A percentile compares a stretch with the other conserved stretches of the same genome.
phyloP scores from a whole-genome alignment of 2,797 vertebrate species.

The Rhinella marina region DNA sequence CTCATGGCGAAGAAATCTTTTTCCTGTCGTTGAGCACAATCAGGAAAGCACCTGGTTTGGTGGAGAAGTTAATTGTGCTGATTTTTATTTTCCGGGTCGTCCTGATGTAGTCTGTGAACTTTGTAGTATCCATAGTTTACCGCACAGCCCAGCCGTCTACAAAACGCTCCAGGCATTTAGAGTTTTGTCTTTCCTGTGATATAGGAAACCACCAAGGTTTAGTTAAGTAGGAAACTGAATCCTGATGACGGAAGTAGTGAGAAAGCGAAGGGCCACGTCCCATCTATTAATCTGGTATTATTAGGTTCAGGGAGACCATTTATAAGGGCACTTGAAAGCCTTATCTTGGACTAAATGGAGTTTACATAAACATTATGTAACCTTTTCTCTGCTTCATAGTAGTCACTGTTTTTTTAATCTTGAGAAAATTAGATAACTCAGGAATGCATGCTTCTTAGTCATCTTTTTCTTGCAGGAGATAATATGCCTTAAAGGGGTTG shows the following conservation, averaged over 20 bases:
- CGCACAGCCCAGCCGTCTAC: conserved; percentile 16
- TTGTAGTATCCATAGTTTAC: conserved; percentile 34
- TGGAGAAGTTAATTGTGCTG: conserved; percentile 16
- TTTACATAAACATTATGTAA: conserved; percentile 58
- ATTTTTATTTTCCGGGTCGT: conserved; percentile 42
- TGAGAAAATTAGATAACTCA: conserved; percentile 2
- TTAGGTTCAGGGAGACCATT: conserved; percentile 62
- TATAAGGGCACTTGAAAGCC: conserved; percentile 60
- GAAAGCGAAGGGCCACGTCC: conserved; percentile 63
- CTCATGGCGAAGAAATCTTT: background rate
- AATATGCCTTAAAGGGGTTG: background rate
- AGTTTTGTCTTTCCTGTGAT: conserved; percentile 59
- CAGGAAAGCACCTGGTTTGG: conserved; percentile 21
- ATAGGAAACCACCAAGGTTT: conserved; percentile 57
- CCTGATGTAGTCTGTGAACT: conserved; percentile 20
- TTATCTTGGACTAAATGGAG: conserved; percentile 23
- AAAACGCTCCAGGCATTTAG: conserved; percentile 51
- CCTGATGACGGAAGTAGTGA: conserved; percentile 64
- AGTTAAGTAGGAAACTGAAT: conserved; percentile 67
- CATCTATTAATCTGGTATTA: conserved; percentile 60
- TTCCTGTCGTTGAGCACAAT: conserved; percentile 18
- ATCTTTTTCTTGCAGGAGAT: background rate
- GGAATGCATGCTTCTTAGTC: background rate
- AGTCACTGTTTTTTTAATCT: conserved; percentile 15
- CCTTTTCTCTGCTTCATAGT: conserved; percentile 34